Base-by-base conservation (phyloP, 1,140 invertebrate species). In the Danaus melanippus region DNA sequence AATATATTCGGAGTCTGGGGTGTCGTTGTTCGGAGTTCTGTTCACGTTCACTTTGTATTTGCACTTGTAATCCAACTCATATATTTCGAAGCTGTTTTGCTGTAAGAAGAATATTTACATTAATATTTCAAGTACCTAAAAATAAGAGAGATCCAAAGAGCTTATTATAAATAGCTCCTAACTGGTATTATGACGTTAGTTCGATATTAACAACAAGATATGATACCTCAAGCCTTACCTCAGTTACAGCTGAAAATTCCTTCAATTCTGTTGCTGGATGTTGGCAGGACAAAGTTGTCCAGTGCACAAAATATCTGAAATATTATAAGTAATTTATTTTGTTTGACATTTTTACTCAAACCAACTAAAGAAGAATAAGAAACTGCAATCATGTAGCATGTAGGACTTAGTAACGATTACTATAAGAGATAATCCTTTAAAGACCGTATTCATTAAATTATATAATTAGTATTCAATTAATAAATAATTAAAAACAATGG, bases 251-350 rank as follows among this genome's bases (percentile, higher is more conserved):
- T n/a, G 74, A 75, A 15, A 83, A 62, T 42, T 78, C 67, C 62
- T 77, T 81, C n/a, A 64, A 63, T 45, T 69, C 69, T 48, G 78
- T 81, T 50, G 70, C 66, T 40, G 76, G 67, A 53, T 79, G 66
- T 55, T 79, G 64, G 59, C 85, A 88, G 57, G 77, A 72, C 44
- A 72, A 53, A 3, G 75, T 76, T 64, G 67, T 78, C 86, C 86
- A 88, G 52, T 83, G 73, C 6, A 88, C 74, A 54, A 76, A 81
- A 67, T 86, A 88, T 64, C 84, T 88, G 62, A 52, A 76, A 79
- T 52, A 44, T 47, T 50, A 44, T 54, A 46, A 54, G 49, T 51
- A 11, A 21, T 52, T 51, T 40, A 56, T 39, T 40, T 12, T 32
- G 21, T 32, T 32, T 32, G 21, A 3, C 21, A 32, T 8, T 32